These are phyloP conservation scores for Panzeria rudis DNA, from an alignment of 2,888 invertebrate genomes.

Conservation along the genomic window DNA sequence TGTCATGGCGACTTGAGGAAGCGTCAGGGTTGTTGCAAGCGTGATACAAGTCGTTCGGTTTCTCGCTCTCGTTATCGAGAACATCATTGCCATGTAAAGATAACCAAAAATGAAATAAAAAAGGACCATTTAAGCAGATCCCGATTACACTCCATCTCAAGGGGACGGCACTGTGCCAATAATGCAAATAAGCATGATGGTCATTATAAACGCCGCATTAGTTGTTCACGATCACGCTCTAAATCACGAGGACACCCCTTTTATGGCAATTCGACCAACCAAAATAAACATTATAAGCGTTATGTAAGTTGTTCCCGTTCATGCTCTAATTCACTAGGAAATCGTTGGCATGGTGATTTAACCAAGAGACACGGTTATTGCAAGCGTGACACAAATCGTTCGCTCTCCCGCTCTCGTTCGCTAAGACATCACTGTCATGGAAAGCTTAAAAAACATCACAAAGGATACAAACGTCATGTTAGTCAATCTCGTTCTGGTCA, in stretches of 20 bases:
- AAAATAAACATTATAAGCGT: background rate
- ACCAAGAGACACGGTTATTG: background rate
- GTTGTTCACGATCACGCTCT: background rate
- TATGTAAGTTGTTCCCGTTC: background rate
- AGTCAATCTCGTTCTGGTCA: background rate
- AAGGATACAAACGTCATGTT: background rate
- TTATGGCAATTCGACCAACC: background rate
- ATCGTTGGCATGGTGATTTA: no score
- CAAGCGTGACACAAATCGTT: background rate
- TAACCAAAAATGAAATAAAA: background rate
- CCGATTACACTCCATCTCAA: background rate
- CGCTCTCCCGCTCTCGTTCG: no score
- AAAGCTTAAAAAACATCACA: no score
- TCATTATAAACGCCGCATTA: background rate
- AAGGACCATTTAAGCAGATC: background rate
- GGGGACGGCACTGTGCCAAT: background rate
- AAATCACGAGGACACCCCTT: background rate
- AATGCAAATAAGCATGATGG: background rate
- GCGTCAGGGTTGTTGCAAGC: background rate
- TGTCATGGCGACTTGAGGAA: no score
- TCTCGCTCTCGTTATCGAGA: background rate
- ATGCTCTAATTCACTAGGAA: background rate
- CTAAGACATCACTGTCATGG: background rate
- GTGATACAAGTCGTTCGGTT: background rate
- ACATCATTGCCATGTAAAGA: background rate